Conservation (phyloP, 2,888 invertebrate species). For the Trachelus iudaicus region DNA sequence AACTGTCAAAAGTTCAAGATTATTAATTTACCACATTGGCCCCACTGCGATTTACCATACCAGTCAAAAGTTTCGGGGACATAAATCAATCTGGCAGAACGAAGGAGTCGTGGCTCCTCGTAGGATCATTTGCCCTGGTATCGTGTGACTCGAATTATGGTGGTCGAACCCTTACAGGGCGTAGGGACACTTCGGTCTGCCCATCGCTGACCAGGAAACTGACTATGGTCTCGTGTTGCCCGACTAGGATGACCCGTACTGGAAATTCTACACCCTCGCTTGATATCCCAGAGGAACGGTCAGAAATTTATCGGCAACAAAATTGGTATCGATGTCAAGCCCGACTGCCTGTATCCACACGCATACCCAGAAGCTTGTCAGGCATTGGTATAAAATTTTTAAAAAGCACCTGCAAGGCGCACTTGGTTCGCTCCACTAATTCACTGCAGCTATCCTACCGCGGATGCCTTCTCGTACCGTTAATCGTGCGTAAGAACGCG, state of each 20-base stretch:
- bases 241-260: conserved; percentile 12
- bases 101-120: conserved; percentile 39
- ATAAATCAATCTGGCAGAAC: conserved; percentile 43
- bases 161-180: neutral
- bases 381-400: neutral
- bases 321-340: neutral
- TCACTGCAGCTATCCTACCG: conserved; percentile 5
- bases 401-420: neutral
- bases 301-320: neutral
- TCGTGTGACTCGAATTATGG: conserved; percentile 49
- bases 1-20: conserved; percentile 33
- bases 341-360: neutral
- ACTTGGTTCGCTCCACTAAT: neutral
- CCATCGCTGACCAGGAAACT: neutral
- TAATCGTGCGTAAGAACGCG: conserved; percentile 30
- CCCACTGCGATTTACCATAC: conserved; percentile 49
- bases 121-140: conserved; percentile 49
- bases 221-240: neutral
- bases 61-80: conserved; percentile 42
- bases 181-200: neutral
- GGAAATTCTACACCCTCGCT: conserved; percentile 26
- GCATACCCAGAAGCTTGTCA: neutral
- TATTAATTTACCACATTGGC: conserved; percentile 49
- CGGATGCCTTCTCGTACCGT: conserved; percentile 13
- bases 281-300: conserved; percentile 15